Conservation (phyloP, 2,888 invertebrate genomes). For the Himalopsyche tibetana region DNA sequence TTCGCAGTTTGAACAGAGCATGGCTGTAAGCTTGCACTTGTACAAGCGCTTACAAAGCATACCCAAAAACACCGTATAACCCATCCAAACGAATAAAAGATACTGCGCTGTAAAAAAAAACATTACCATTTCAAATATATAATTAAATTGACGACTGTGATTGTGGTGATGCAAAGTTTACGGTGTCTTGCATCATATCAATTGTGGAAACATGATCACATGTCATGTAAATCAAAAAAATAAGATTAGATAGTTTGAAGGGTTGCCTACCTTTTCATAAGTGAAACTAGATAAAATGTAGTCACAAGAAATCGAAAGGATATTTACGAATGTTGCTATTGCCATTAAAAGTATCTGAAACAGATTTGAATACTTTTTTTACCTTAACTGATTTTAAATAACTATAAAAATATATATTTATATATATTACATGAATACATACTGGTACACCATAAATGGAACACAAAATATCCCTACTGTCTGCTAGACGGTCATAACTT, state of each 20-base stretch:
- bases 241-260: too few relatives aligned
- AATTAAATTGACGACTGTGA: too few relatives aligned
- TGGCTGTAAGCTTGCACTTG: neutral
- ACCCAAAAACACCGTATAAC: constrained; percentile 32
- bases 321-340: constrained; percentile 19
- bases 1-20: neutral
- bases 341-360: constrained; percentile 41
- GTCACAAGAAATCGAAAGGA: constrained; percentile 9
- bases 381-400: too few relatives aligned
- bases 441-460: neutral
- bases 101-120: too few relatives aligned
- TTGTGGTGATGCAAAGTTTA: too few relatives aligned
- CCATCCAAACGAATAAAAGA: neutral
- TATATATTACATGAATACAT: neutral
- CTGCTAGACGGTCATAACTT: neutral
- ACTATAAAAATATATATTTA: too few relatives aligned
- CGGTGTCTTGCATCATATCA: too few relatives aligned
- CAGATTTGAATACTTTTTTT: too few relatives aligned
- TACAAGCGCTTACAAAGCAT: constrained; percentile 11
- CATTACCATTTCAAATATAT: too few relatives aligned
- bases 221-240: too few relatives aligned
- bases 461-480: constrained; percentile 3
- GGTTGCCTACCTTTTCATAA: neutral
- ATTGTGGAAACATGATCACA: too few relatives aligned
- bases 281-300: neutral